Conservation (phyloP, 2,797 vertebrate genomes). For the Manis javanica region DNA sequence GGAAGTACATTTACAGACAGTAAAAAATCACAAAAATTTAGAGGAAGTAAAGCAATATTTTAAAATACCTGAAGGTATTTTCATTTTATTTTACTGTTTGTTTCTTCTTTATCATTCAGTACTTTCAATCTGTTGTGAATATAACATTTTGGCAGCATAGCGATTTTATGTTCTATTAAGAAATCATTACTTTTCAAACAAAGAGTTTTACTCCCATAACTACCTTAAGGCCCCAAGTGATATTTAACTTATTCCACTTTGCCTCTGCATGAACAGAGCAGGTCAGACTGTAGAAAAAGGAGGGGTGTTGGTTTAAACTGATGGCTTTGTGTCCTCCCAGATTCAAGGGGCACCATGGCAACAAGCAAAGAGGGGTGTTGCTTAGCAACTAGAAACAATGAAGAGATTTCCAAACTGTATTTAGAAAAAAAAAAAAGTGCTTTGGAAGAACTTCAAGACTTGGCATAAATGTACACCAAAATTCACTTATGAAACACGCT, state of each 20-base stretch:
- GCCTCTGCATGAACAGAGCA: not conserved
- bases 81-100: not conserved
- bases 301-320: slow-evolving; percentile 41
- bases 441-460: slow-evolving; percentile 71
- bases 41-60: not conserved
- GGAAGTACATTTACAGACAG: not conserved
- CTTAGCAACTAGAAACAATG: slow-evolving; percentile 78
- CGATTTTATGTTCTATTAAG: not conserved
- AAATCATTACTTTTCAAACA: not conserved
- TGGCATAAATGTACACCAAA: slow-evolving; percentile 53
- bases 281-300: slow-evolving; percentile 36
- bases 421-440: slow-evolving; percentile 24
- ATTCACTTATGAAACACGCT: slow-evolving; percentile 57
- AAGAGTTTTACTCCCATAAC: not conserved
- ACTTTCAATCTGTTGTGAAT: not conserved
- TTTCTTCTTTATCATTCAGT: not conserved
- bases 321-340: slow-evolving; percentile 72
- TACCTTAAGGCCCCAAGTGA: not conserved
- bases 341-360: slow-evolving; percentile 74
- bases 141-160: not conserved
- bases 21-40: not conserved
- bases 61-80: not conserved
- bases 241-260: not conserved
- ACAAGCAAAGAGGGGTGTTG: slow-evolving; percentile 71
- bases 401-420: slow-evolving; percentile 71